Evolutionary conservation across 2,113 vertebrate species (phyloP), one percentile per base, ranked within the genome.

Genomic region (Sceloporus undulatus): DNA sequence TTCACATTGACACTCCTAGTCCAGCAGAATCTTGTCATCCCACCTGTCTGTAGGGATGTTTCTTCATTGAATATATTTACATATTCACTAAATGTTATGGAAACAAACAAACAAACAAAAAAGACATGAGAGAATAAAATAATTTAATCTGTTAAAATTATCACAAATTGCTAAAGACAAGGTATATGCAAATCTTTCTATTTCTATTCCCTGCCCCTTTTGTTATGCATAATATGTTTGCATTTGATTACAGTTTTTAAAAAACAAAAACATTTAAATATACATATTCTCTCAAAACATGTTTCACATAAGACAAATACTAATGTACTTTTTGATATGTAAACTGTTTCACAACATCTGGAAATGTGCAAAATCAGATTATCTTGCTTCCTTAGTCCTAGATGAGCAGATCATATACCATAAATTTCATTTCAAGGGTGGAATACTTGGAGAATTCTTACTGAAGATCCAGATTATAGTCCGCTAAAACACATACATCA

Each of bases 1-100:
- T 93, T 96, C 91, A 86, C 74, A 93, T 91, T 86, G 86, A 96
- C 93, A 89, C 87, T 93, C 89, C 56, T 18, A 75, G 38, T 92
- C 86, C 90, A 65, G 54, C 90, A 91, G 91, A 91, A 89, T 84
- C 34, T 76, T 78, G 88, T 48, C 85, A 71, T 23, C 75, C 88
- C 42, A 91, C 82, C 54, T 80, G 85, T 74, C 1, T 38, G 0
- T 19, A 7, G 18, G 4, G 75, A 1, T 68, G 0, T n/a, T 80
- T 88, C 82, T 52, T 65, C 27, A 71, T 2, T 68, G 21, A 87
- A 86, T 75, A 1, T 0, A 34, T 78, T 75, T 84, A 10, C 42
- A 52, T 78, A 68, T 52, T 66, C 62, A 52, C 27, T 65, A 52
- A 78, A 21, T 23, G 38, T 13, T 74, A 34, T 52, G 29, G 40